Percentiles rank a stretch among this genome's conserved stretches.
Conservation (phyloP, 2,113 vertebrate species). For the Pristiophorus japonicus region DNA sequence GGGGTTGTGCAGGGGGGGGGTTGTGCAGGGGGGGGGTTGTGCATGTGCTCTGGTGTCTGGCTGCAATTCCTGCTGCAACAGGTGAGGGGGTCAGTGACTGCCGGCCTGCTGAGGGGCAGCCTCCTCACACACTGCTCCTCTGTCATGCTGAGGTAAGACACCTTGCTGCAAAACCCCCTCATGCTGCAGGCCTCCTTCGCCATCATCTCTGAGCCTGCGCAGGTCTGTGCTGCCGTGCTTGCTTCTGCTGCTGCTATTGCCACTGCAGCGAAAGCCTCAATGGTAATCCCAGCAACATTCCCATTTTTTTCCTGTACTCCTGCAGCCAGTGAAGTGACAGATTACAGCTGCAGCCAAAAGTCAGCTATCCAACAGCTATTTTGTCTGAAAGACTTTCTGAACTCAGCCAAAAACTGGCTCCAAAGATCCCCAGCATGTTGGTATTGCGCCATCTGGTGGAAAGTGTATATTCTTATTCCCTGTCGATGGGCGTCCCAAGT, state of each 20-base stretch:
- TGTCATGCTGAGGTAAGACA: too few relatives aligned
- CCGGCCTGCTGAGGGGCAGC: too few relatives aligned
- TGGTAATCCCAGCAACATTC: neutral
- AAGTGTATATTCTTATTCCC: neutral
- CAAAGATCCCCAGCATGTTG: neutral
- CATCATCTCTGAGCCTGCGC: too few relatives aligned
- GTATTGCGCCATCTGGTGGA: constrained; percentile 6
- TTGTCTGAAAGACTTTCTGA: neutral
- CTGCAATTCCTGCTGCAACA: too few relatives aligned
- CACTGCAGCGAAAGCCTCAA: too few relatives aligned
- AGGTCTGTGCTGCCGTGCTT: too few relatives aligned
- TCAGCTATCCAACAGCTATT: neutral
- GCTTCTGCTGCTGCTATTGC: neutral
- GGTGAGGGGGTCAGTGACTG: too few relatives aligned
- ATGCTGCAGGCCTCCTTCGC: too few relatives aligned
- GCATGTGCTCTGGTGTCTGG: too few relatives aligned
- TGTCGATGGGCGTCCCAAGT: neutral
- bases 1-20: neutral
- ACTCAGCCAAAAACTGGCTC: neutral
- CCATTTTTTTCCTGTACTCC: neutral
- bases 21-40: neutral
- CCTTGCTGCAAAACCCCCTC: too few relatives aligned
- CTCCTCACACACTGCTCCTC: too few relatives aligned
- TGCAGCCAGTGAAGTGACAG: neutral
- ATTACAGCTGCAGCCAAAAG: neutral